Evolutionary conservation across 1,140 invertebrate species (phyloP).

Genomic region (Teleopsis dalmanni): DNA sequence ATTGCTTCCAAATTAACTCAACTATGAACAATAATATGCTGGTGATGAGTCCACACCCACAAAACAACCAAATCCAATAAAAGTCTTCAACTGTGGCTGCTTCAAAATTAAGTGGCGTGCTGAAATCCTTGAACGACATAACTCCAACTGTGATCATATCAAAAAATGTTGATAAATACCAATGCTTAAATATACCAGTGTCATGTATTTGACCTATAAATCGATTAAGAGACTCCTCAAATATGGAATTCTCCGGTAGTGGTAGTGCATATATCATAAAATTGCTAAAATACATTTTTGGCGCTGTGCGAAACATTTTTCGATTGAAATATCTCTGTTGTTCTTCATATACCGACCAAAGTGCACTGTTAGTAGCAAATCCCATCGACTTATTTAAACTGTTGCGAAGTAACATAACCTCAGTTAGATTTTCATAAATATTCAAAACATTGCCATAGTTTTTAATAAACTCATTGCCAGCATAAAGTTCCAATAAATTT

Average conservation of each 20-base stretch:
- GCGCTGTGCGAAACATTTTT: background rate
- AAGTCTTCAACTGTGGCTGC: background rate
- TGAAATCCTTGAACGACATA: conserved; percentile 3
- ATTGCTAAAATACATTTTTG: background rate
- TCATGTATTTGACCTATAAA: background rate
- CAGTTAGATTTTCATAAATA: background rate
- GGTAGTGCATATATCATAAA: conserved; percentile 2
- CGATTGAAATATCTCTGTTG: conserved; percentile 1
- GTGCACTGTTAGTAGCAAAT: background rate
- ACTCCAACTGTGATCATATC: background rate
- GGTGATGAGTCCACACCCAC: background rate
- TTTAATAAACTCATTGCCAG: background rate
- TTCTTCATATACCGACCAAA: background rate
- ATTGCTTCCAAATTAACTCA: background rate
- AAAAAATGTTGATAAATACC: background rate
- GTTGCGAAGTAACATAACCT: background rate
- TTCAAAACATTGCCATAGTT: background rate
- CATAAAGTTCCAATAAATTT: background rate
- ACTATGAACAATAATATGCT: background rate
- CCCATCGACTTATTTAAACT: background rate
- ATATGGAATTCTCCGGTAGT: conserved; percentile 1
- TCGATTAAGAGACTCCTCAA: background rate
- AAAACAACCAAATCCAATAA: conserved; percentile 1
- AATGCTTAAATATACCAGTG: background rate
- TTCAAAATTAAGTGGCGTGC: background rate